These are phyloP conservation scores for Aurelia coerulea DNA, from an alignment of 30 jellyfish, hydroid and myxozoan species.

Conservation along the genomic window DNA sequence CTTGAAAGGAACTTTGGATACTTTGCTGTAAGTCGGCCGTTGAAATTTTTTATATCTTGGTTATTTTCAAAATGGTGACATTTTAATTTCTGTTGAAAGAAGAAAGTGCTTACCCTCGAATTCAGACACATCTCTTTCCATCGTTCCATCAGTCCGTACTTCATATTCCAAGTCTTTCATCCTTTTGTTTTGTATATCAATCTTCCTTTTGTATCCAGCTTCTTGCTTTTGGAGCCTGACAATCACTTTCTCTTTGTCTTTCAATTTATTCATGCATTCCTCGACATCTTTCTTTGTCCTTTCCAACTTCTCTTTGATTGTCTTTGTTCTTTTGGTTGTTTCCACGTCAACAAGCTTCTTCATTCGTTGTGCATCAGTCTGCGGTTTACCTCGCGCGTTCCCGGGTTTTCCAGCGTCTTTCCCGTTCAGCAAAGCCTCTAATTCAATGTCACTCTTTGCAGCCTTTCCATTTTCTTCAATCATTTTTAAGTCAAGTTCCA, in stretches of 20 bases:
- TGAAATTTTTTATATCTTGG: too few relatives aligned
- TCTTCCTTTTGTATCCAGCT: slow-evolving; percentile 7
- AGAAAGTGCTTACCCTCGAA: background rate
- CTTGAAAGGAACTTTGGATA: too few relatives aligned
- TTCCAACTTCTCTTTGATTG: slow-evolving; percentile 32
- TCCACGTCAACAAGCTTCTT: slow-evolving; percentile 42
- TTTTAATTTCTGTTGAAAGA: too few relatives aligned
- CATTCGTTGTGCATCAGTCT: background rate
- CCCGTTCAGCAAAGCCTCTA: background rate
- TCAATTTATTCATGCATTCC: slow-evolving; percentile 20
- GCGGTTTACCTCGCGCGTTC: background rate
- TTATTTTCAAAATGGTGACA: too few relatives aligned
- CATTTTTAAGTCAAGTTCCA: slow-evolving; percentile 33
- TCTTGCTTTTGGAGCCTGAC: slow-evolving; percentile 40
- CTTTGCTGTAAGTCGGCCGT: too few relatives aligned
- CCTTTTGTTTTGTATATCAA: slow-evolving; percentile 42
- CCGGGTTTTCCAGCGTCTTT: slow-evolving; percentile 8
- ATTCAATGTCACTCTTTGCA: background rate
- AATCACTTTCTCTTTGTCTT: slow-evolving; percentile 22
- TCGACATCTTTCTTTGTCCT: slow-evolving; percentile 28
- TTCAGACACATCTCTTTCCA: background rate
- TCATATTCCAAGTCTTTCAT: slow-evolving; percentile 63
- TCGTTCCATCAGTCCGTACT: slow-evolving; percentile 16
- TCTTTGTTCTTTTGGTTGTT: slow-evolving; percentile 21
- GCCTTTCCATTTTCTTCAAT: slow-evolving; percentile 38